Conservation (phyloP, 2,888 invertebrate species). For the Petrolisthes cinctipes region DNA sequence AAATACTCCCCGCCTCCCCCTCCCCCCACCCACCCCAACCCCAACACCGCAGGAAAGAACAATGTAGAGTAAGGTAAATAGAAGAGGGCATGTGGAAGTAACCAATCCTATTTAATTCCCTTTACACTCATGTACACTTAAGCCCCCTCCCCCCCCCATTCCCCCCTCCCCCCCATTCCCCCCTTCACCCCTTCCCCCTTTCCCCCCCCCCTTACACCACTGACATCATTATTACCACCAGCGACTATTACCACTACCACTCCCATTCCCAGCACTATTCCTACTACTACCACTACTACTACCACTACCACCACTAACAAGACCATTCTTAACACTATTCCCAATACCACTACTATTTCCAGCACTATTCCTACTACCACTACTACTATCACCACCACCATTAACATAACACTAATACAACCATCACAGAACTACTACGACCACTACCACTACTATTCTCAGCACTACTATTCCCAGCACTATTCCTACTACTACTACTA, state of each 20-base stretch:
- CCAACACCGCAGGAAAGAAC: not conserved
- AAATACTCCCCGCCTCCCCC: not conserved
- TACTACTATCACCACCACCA: no score
- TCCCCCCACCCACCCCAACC: not conserved
- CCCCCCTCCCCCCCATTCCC: not conserved
- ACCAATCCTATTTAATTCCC: not conserved
- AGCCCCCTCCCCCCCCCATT: not conserved
- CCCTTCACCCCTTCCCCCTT: not conserved
- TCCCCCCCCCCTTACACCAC: not conserved
- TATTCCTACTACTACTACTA: no score
- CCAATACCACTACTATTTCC: no score
- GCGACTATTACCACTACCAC: not conserved
- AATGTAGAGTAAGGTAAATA: no score
- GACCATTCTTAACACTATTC: accelerated
- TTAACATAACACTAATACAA: no score
- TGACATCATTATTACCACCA: not conserved
- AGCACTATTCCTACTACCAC: no score
- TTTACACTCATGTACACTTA: not conserved
- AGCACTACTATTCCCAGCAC: no score
- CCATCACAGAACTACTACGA: no score
- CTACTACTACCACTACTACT: not conserved
- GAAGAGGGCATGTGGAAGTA: no score
- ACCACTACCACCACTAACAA: no score
- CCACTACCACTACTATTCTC: no score
- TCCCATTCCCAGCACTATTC: not conserved